Conservation (phyloP, 1,140 invertebrate genomes). For the Adelges cooleyi region DNA sequence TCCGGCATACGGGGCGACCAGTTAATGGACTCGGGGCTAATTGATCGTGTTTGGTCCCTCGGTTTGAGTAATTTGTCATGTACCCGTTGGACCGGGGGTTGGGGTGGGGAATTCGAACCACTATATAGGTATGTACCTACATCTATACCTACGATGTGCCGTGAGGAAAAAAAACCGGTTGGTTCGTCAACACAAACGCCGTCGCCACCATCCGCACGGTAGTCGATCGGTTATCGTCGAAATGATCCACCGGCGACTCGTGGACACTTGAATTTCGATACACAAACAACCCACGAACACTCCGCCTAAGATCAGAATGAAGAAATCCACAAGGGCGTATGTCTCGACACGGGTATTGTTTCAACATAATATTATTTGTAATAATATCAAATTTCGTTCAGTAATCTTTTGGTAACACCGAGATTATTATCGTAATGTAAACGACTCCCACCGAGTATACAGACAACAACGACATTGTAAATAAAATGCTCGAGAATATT, state of each 20-base stretch:
- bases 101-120: background rate
- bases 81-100: conserved; percentile 1
- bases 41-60: conserved; percentile 27
- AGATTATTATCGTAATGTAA: no score
- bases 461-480: no score
- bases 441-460: no score
- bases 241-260: background rate
- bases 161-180: conserved; percentile 3
- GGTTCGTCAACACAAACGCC: background rate
- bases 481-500: no score
- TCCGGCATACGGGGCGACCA: background rate
- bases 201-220: conserved; percentile 6
- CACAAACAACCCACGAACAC: background rate
- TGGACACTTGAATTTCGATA: background rate
- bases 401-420: no score
- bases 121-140: background rate
- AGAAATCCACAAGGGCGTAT: no score
- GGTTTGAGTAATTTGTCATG: conserved; percentile 26
- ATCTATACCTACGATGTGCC: background rate
- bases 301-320: background rate
- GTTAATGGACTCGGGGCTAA: conserved; percentile 26
- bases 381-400: no score
- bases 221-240: conserved; percentile 13
- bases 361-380: no score
- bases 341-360: no score